Evolutionary conservation across 2,888 invertebrate genomes (phyloP), one percentile per base, ranked within the genome.

Genomic region (Luperina nickerlii): DNA sequence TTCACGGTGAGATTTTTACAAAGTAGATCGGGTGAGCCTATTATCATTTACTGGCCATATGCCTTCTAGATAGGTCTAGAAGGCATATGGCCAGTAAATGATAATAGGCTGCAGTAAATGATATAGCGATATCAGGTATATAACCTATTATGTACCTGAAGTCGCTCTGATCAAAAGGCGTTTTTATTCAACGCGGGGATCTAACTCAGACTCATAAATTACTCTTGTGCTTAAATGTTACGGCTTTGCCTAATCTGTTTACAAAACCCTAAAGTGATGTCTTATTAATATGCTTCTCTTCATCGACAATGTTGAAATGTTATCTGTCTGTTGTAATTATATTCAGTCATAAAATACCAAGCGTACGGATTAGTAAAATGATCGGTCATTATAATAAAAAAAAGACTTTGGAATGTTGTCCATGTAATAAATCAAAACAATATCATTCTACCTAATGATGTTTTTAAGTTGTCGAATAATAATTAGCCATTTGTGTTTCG

Each of bases 401-500:
- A 89, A 89, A 82, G 69, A 78, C 74, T 83, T 88, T 74, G 79
- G 88, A 88, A 88, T 88, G 81, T 77, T 75, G 62, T 68, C 81
- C 72, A 79, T 72, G 67, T 27, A 69, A 81, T 89, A 83, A 87
- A 89, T 89, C 87, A 85, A 66, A 82, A 82, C 57, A 76, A 78
- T 82, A 83, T n/a, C n/a, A n/a, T n/a, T n/a, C n/a, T 89, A 60
- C 11, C n/a, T 60, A 83, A 88, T 88, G 86, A 86, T 86, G 78
- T 76, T 82, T 83, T 79, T 81, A 82, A 72, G 60, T 78, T 76
- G 73, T 81, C 66, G 82, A 86, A 83, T 85, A 79, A 79, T 78
- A 84, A 88, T 81, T 76, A 84, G 78, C 27, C 66, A 70, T 78
- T 74, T 81, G 65, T 74, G 71, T 78, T 82, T 79, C 70, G 65